Evolutionary conservation across 2,113 vertebrate genomes (phyloP).

Genomic region (Phalacrocorax carbo): DNA sequence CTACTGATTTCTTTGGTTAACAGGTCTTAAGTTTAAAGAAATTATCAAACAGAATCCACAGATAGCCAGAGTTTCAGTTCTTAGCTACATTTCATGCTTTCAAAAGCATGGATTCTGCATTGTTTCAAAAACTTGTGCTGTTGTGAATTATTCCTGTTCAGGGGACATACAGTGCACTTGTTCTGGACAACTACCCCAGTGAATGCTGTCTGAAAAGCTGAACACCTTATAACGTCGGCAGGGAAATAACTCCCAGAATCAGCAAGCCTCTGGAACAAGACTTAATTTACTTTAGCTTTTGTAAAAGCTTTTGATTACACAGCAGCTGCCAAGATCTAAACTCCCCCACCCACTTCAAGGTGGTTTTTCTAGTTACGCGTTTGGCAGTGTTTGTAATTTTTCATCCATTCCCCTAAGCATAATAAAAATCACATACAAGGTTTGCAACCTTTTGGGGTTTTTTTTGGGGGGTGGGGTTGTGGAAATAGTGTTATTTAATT

Average conservation of each 20-base stretch:
- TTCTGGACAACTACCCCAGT: neutral
- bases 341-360: neutral
- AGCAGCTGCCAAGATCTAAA: neutral
- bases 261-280: neutral
- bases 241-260: neutral
- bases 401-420: neutral
- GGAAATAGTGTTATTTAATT: neutral
- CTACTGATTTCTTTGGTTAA: neutral
- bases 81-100: neutral
- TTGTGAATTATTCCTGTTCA: neutral
- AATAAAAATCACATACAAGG: neutral
- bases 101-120: neutral
- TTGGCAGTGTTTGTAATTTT: neutral
- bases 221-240: neutral
- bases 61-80: neutral
- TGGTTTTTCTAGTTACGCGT: neutral
- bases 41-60: neutral
- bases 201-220: neutral
- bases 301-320: constrained; percentile 33
- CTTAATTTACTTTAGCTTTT: constrained; percentile 18
- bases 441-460: neutral
- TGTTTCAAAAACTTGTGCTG: neutral
- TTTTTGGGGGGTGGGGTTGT: no score
- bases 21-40: neutral
- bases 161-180: neutral